Evolutionary conservation across 2,888 invertebrate species (phyloP).

Genomic region (Dorcus hopei): DNA sequence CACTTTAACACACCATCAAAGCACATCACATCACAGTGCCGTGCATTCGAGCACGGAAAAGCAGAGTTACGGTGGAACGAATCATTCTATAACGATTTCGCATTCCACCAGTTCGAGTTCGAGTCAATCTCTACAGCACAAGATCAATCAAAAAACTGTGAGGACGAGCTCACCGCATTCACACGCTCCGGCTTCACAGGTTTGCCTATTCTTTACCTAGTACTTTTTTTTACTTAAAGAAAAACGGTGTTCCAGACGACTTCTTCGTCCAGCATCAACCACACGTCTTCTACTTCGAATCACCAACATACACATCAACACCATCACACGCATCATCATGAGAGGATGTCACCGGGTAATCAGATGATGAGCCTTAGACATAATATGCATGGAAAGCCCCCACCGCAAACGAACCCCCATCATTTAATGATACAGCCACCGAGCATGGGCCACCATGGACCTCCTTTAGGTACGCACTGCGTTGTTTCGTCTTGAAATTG

Average conservation of each 20-base stretch:
- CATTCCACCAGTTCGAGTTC: conserved; percentile 67
- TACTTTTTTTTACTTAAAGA: too few relatives aligned
- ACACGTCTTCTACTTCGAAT: conserved; percentile 43
- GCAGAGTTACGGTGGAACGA: conserved; percentile 49
- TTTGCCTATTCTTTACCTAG: not conserved
- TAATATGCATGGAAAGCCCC: conserved; percentile 50
- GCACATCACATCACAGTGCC: conserved; percentile 62
- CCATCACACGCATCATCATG: conserved; percentile 68
- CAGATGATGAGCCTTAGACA: conserved; percentile 54
- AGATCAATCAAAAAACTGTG: conserved; percentile 47
- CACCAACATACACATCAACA: conserved; percentile 69
- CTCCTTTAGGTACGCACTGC: conserved; percentile 45
- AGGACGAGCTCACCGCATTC: conserved; percentile 40
- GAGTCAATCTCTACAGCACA: conserved; percentile 59
- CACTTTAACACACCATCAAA: conserved; percentile 64
- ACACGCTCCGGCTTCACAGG: conserved; percentile 31
- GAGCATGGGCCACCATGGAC: conserved; percentile 60
- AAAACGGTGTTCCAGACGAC: conserved; percentile 2
- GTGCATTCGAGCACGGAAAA: conserved; percentile 65
- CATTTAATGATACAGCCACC: conserved; percentile 66
- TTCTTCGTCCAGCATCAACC: conserved; percentile 52
- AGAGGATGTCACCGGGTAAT: conserved; percentile 58
- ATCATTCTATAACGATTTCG: conserved; percentile 62
- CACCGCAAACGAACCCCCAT: conserved; percentile 47
- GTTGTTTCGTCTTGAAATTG: too few relatives aligned